A percentile compares a stretch with the other conserved stretches of the same genome.
Conservation (phyloP, 2,888 invertebrate species). For the Siphlonurus alternatus region DNA sequence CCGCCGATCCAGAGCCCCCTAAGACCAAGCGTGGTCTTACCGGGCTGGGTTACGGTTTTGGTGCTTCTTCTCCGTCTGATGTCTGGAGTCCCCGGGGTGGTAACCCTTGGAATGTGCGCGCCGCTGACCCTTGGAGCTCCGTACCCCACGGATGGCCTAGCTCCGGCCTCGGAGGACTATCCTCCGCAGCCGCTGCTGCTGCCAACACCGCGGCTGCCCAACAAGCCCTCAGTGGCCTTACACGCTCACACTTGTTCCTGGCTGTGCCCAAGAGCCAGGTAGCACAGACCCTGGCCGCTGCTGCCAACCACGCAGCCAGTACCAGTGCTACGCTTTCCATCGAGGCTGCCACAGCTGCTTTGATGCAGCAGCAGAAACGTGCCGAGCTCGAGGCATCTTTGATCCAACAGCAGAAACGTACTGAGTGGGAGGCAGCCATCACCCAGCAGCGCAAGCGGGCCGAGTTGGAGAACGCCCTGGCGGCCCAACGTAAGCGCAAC, state of each 20-base stretch:
- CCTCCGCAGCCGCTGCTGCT: neutral
- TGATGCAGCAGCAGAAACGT: neutral
- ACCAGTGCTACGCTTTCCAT: neutral
- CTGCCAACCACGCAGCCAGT: neutral
- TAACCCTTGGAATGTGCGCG: too few relatives aligned
- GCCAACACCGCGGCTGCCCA: neutral
- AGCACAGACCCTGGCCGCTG: neutral
- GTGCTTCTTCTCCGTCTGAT: neutral
- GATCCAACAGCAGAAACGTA: neutral
- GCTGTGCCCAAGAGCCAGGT: neutral
- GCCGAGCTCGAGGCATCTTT: neutral
- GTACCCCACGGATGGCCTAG: neutral
- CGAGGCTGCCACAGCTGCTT: neutral
- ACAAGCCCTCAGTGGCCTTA: neutral
- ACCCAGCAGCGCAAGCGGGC: neutral
- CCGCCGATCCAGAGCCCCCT: neutral
- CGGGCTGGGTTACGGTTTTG: conserved; percentile 1
- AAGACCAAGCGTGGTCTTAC: neutral
- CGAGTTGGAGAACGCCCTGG: neutral
- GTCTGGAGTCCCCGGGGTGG: too few relatives aligned
- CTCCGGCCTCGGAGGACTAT: neutral
- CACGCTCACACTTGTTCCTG: neutral
- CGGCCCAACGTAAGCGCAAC: neutral
- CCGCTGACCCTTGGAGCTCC: neutral
- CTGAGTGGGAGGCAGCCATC: neutral